Evolutionary conservation across 2,888 invertebrate genomes (phyloP).

Genomic region (Gari tellinella): DNA sequence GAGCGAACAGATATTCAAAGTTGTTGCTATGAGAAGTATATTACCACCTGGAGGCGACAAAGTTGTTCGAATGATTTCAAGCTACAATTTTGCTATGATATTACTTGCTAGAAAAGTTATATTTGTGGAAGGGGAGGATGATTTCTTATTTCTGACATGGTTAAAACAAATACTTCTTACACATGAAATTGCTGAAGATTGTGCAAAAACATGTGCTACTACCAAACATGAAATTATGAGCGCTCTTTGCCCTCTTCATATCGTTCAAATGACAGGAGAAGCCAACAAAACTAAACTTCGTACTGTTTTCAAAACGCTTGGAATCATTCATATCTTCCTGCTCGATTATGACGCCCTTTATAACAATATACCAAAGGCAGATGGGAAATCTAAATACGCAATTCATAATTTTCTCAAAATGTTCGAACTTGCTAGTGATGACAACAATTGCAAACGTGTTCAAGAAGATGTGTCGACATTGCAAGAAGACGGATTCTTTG

Average conservation of each 20-base stretch:
- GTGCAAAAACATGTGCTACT: background rate
- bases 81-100: background rate
- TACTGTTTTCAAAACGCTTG: background rate
- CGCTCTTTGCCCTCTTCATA: constrained; percentile 3
- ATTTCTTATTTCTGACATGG: constrained; percentile 2
- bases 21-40: too few relatives aligned
- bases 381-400: too few relatives aligned
- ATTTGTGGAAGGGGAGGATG: constrained; percentile 15
- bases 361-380: too few relatives aligned
- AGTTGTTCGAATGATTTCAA: constrained; percentile 5
- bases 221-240: background rate
- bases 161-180: constrained; percentile 6
- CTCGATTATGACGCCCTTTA: constrained; percentile 10
- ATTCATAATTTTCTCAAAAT: too few relatives aligned
- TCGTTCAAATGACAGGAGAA: constrained; percentile 6
- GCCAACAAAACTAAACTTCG: constrained; percentile 1
- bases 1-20: too few relatives aligned
- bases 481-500: constrained; percentile 7
- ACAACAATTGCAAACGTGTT: too few relatives aligned
- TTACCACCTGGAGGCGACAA: constrained; percentile 1
- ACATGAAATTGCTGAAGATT: background rate
- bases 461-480: too few relatives aligned
- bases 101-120: constrained; percentile 14
- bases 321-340: constrained; percentile 3
- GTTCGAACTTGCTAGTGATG: too few relatives aligned